Base-by-base conservation (phyloP, 2,113 vertebrate species). In the Indicator indicator region DNA sequence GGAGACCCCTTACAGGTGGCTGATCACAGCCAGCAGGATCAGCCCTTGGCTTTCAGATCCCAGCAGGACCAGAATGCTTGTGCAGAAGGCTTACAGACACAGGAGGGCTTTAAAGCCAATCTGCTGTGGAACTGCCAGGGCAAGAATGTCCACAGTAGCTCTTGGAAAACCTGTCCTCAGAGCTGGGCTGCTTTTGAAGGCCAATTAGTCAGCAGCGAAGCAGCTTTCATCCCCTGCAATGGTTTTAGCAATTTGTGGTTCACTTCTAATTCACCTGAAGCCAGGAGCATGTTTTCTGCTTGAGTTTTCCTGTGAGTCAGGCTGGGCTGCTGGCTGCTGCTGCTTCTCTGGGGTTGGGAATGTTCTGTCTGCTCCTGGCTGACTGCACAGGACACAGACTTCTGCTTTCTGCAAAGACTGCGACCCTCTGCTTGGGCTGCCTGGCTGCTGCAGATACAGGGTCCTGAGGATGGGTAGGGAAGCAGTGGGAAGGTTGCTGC, bases 31-130 rank as follows among this genome's bases (percentile, higher is more conserved):
- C 77, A 46, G 83, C 5, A 1, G 69, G 54, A 52, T 32, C 71
- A 73, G 48, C 50, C 21, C 59, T 44, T 10, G 60, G 56, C 81
- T 94, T 80, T 92, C 88, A 46, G 77, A 83, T 89, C 83, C 83
- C 88, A 48, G 74, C 46, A 30, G 89, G 91, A 84, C 70, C 0
- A 3, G 65, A 20, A 42, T 56, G 30, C 63, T 78, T 40, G 67
- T 67, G 73, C 83, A 90, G 73, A 69, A n/a, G 58, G n/a, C 59
- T 68, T 30, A 32, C 40, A 40, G 76, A 54, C 4, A 24, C 88
- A 38, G 23, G 12, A 68, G 80, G 69, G 40, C 16, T 91, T 50
- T 48, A 64, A 70, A 90, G 77, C 87, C 93, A 88, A 90, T 52
- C 72, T 40, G 60, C 9, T 68, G 40, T 21, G 70, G 44, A 72